These are phyloP conservation scores for Adelognathus sp. DNA, from an alignment of 2,888 invertebrate genomes.

Conservation along the genomic window DNA sequence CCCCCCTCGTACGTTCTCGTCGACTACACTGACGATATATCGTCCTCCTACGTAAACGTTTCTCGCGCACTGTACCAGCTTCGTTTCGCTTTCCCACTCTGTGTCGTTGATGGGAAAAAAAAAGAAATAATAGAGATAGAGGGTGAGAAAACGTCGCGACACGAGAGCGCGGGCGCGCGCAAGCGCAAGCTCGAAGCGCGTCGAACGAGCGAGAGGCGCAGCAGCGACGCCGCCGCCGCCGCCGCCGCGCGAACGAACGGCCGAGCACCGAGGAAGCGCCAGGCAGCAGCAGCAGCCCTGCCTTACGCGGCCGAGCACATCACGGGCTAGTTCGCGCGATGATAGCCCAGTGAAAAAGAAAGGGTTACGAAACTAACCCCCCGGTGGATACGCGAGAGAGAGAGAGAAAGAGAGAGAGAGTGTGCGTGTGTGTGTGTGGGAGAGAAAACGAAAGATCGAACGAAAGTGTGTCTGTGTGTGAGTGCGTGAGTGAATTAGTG, in stretches of 20 bases:
- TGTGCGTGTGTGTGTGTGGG: slow-evolving; percentile 14
- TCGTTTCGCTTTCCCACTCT: too few relatives aligned
- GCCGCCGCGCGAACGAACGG: slow-evolving; percentile 81
- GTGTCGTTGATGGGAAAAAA: too few relatives aligned
- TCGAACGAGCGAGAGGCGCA: neutral
- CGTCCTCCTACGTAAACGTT: too few relatives aligned
- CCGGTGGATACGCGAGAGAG: slow-evolving; percentile 29
- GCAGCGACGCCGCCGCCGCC: slow-evolving; percentile 77
- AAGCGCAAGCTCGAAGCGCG: neutral
- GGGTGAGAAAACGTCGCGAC: too few relatives aligned
- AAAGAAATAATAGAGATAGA: too few relatives aligned
- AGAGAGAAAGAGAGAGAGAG: slow-evolving; percentile 21
- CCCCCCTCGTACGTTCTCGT: slow-evolving; percentile 41
- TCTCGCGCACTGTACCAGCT: too few relatives aligned
- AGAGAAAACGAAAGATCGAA: too few relatives aligned
- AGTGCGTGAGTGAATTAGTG: slow-evolving; percentile 8
- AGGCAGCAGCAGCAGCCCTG: slow-evolving; percentile 64
- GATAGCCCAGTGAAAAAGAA: slow-evolving; percentile 73
- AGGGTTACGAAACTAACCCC: slow-evolving; percentile 54
- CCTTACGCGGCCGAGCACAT: slow-evolving; percentile 73
- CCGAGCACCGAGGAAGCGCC: slow-evolving; percentile 80
- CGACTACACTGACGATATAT: too few relatives aligned
- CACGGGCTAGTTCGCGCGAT: slow-evolving; percentile 74
- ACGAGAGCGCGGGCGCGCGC: too few relatives aligned
- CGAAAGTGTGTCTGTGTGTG: neutral